Base-by-base conservation (phyloP, 2,113 vertebrate species). In the Addax nasomaculatus region DNA sequence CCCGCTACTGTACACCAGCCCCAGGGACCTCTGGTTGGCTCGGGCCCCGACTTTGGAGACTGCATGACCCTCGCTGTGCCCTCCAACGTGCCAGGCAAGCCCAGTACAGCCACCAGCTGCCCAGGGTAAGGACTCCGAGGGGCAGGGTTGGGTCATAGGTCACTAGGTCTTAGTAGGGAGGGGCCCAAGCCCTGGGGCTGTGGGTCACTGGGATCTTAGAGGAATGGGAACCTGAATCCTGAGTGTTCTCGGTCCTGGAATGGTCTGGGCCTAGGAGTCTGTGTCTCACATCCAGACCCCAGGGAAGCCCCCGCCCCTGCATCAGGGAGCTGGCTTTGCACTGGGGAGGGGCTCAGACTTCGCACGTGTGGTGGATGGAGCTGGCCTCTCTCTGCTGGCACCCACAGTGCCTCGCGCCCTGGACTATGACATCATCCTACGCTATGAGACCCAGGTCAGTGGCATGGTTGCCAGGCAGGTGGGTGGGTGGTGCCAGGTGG, bases 391-490 rank as follows among this genome's bases (percentile, higher is more conserved):
- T 79, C 99, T 99, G 97, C 98, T n/a, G 0, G 95, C 99, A 3
- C 98, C 99, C 86, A 96, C 99, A 88, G 98, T 99, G 95, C 99
- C 99, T 36, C 98, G 98, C 43, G 98, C 99, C 88, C 99, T 99
- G 99, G 99, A 99, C 73, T 99, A 99, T 5, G 99, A 99, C 98
- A 99, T 99, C 96, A 98, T 99, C 98, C 98, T 99, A 67, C 98
- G 99, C 97, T 99, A 99, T 0, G 99, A 99, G 93, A 99, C 99
- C 0, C 99, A 99, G 99, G 99, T 99, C 92, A n/a, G 96, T 25
- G 53, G 17, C 29, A 30, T 70, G 51, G 45, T 15, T 67, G 4
- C 43, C 43, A 45, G 7, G 25, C 33, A 27, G 86, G 30, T 25
- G 3, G 15, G n/a, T n/a, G 43, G 64, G 67, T 86, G 21, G 27